phyloP scores from a whole-genome alignment of 1,140 invertebrate species.

The Plutomurus gul region DNA sequence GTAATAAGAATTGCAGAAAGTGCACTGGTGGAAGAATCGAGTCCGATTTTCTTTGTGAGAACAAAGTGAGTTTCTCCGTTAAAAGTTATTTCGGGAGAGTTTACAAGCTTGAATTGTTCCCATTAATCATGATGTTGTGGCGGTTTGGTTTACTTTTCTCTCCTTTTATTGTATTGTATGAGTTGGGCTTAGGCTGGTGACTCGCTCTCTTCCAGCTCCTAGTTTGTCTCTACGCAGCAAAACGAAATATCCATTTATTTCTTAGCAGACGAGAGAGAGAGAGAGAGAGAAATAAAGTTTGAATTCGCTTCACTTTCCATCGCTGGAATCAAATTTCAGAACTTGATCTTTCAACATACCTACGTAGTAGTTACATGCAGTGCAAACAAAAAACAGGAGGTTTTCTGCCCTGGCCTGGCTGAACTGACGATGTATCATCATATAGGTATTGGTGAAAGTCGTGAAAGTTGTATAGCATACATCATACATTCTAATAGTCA shows the following conservation, averaged over 20 bases:
- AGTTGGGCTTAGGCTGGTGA: too few relatives aligned
- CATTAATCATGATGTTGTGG: constrained; percentile 31
- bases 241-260: too few relatives aligned
- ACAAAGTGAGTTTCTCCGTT: constrained; percentile 6
- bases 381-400: neutral
- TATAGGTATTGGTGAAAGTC: too few relatives aligned
- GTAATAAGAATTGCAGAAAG: too few relatives aligned
- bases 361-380: neutral
- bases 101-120: constrained; percentile 26
- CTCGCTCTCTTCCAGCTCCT: neutral
- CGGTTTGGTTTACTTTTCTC: neutral
- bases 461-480: neutral
- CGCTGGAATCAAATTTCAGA: too few relatives aligned
- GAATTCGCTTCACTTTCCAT: too few relatives aligned
- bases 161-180: too few relatives aligned
- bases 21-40: too few relatives aligned
- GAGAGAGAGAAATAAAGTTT: too few relatives aligned
- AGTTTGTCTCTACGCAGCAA: neutral
- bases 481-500: neutral
- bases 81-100: constrained; percentile 19
- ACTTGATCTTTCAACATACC: neutral
- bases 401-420: neutral
- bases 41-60: too few relatives aligned
- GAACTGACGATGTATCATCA: neutral
- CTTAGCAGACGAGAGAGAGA: too few relatives aligned